These are phyloP conservation scores for Litoditis marina DNA, from an alignment of 2,888 invertebrate species.

Conservation along the genomic window DNA sequence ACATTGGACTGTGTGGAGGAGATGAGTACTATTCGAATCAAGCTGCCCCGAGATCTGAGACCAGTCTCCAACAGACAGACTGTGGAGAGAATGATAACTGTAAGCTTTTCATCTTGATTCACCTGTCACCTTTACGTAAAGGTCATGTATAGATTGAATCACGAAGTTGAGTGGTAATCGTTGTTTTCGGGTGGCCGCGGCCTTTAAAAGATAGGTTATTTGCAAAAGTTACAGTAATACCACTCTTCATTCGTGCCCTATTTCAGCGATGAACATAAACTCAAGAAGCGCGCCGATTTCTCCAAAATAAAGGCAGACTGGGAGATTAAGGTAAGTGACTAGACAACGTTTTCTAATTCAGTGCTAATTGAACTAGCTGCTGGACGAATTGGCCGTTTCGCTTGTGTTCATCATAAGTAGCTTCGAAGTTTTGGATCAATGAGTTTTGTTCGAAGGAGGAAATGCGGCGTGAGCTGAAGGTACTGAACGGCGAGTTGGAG, in stretches of 20 bases:
- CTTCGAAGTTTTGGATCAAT: too few relatives aligned
- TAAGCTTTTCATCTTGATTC: constrained; percentile 24
- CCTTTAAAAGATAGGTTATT: too few relatives aligned
- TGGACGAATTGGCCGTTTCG: too few relatives aligned
- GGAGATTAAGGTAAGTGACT: constrained; percentile 23
- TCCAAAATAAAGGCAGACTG: constrained; percentile 21
- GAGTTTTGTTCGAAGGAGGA: constrained; percentile 13
- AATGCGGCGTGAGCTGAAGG: constrained; percentile 67
- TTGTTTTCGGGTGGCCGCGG: too few relatives aligned
- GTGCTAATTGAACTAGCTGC: too few relatives aligned
- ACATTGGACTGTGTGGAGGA: constrained; percentile 78
- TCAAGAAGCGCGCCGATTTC: constrained; percentile 29
- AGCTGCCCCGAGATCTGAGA: constrained; percentile 81
- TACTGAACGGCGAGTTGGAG: constrained; percentile 51
- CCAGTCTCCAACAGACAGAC: background rate
- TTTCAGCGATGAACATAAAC: constrained; percentile 5
- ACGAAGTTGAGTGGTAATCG: too few relatives aligned
- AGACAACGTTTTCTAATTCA: background rate
- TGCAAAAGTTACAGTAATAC: too few relatives aligned
- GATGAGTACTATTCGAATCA: constrained; percentile 83
- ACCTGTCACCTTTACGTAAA: too few relatives aligned
- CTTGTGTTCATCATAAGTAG: too few relatives aligned
- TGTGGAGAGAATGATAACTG: constrained; percentile 76
- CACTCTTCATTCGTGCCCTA: too few relatives aligned
- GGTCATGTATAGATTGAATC: too few relatives aligned